Conservation (phyloP, 1,140 invertebrate species). For the Temnothorax longispinosus region DNA sequence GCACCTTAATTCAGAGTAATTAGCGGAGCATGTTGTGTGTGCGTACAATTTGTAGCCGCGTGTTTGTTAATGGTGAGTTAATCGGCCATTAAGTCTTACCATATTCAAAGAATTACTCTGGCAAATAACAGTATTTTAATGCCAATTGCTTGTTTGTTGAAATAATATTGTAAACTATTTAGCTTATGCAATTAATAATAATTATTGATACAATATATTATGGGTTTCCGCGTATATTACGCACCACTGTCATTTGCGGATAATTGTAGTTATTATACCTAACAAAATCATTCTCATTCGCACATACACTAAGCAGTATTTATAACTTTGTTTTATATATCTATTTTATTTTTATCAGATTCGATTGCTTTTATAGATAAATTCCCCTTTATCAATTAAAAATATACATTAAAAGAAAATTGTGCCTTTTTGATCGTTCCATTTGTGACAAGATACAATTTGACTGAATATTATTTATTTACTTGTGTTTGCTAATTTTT, state of each 20-base stretch:
- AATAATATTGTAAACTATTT: slow-evolving; percentile 48
- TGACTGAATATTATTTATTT: not conserved
- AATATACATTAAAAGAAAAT: not conserved
- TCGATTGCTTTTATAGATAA: not conserved
- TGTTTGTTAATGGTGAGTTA: slow-evolving; percentile 56
- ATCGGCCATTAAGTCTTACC: slow-evolving; percentile 49
- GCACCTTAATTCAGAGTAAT: slow-evolving; percentile 47
- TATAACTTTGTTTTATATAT: not conserved
- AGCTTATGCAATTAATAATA: slow-evolving; percentile 44
- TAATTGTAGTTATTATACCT: slow-evolving; percentile 15
- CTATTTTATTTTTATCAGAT: not conserved
- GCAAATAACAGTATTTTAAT: slow-evolving; percentile 40
- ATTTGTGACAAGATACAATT: not conserved
- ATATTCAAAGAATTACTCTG: slow-evolving; percentile 20
- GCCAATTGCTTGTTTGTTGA: not conserved
- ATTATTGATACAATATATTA: slow-evolving; percentile 25
- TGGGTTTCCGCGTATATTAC: not conserved
- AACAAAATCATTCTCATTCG: not conserved
- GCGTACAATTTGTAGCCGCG: slow-evolving; percentile 11
- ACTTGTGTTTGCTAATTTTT: slow-evolving; percentile 10
- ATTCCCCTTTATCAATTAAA: not conserved
- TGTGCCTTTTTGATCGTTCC: not conserved
- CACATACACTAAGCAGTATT: not conserved
- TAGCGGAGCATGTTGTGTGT: slow-evolving; percentile 20
- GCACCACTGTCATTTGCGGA: not conserved